phyloP scores from a whole-genome alignment of 2,113 vertebrate genomes.

The Barbus barbus region DNA sequence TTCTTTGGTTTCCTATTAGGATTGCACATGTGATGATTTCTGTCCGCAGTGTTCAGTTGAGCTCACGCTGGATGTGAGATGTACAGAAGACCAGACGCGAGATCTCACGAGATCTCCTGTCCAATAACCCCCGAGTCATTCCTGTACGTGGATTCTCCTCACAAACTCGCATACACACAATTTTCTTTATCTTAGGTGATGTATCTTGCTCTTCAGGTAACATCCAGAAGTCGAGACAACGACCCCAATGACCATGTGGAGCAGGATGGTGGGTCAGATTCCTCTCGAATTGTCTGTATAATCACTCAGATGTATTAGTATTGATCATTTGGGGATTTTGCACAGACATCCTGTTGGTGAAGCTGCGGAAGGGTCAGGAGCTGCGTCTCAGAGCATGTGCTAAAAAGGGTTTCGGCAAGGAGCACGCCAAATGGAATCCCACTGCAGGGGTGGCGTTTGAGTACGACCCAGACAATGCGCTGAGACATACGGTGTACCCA shows the following conservation, averaged over 20 bases:
- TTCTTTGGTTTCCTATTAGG: conserved; percentile 69
- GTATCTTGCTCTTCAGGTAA: conserved; percentile 78
- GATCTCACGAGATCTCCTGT: conserved; percentile 92
- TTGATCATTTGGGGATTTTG: background rate
- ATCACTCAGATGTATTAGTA: background rate
- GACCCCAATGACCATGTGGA: conserved; percentile 97
- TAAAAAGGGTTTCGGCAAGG: conserved; percentile 98
- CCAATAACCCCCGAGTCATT: conserved; percentile 93
- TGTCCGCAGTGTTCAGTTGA: conserved; percentile 96
- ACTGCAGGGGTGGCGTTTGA: conserved; percentile 95
- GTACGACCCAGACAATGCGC: conserved; percentile 93
- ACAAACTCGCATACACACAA: background rate
- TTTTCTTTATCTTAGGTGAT: background rate
- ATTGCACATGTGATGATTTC: conserved; percentile 96
- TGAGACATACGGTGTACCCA: conserved; percentile 94
- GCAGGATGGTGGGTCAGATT: conserved; percentile 82
- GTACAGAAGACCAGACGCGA: conserved; percentile 95
- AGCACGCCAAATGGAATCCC: conserved; percentile 99
- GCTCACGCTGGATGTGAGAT: conserved; percentile 91
- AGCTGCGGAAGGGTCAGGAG: conserved; percentile 95
- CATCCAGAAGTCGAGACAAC: conserved; percentile 93
- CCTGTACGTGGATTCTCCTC: conserved; percentile 77
- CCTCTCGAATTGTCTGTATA: background rate
- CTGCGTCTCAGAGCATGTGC: conserved; percentile 91
- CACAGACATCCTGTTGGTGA: conserved; percentile 93